These are phyloP conservation scores for Syrrhaptes paradoxus DNA, from an alignment of 2,113 vertebrate genomes.

Conservation along the genomic window DNA sequence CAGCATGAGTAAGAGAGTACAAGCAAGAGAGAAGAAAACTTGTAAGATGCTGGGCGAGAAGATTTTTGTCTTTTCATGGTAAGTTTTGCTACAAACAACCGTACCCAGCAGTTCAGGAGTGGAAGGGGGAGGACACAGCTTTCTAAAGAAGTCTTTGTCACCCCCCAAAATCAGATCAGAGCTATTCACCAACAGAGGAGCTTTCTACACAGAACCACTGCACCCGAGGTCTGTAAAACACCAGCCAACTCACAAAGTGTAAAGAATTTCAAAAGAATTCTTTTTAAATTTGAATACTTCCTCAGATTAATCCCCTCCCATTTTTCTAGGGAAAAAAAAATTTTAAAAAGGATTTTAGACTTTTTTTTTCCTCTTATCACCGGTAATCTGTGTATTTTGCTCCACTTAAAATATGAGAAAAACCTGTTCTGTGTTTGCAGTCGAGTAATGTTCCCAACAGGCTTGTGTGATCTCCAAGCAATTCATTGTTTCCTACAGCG, in stretches of 20 bases:
- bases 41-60: neutral
- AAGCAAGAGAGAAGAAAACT: neutral
- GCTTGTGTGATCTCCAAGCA: neutral
- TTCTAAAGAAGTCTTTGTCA: neutral
- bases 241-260: accelerated
- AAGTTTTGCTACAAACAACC: neutral
- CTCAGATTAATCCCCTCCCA: neutral
- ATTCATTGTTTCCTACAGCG: neutral
- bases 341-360: neutral
- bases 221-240: neutral
- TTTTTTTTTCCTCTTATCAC: neutral
- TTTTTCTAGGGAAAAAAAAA: neutral
- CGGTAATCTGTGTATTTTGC: neutral
- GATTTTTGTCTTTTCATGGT: neutral
- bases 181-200: neutral
- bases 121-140: neutral
- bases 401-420: neutral
- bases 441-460: neutral
- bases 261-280: neutral
- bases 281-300: neutral
- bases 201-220: neutral
- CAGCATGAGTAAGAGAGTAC: neutral
- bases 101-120: neutral
- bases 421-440: neutral
- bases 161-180: neutral